Evolutionary conservation across 2,113 vertebrate species (phyloP).

Genomic region (Entosphenus tridentatus): DNA sequence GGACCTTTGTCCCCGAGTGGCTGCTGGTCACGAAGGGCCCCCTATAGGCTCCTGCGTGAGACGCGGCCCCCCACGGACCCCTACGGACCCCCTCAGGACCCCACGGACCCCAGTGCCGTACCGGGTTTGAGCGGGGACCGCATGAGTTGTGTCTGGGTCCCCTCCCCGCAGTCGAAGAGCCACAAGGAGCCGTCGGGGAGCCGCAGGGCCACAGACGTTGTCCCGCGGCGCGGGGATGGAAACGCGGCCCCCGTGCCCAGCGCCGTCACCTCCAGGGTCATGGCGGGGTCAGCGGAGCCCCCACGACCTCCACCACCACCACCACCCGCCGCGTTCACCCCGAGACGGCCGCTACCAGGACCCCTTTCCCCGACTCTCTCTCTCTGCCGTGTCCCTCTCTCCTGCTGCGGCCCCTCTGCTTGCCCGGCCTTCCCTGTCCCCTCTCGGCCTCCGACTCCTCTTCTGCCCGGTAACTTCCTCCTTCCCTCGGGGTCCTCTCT

Average conservation of each 20-base stretch:
- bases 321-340: slow-evolving; percentile 22
- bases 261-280: slow-evolving; percentile 68
- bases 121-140: slow-evolving; percentile 49
- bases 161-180: slow-evolving; percentile 89
- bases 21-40: no score
- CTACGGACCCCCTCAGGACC: no score
- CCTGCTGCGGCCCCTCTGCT: no score
- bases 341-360: slow-evolving; percentile 21
- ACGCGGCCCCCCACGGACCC: no score
- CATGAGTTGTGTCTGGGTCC: slow-evolving; percentile 75
- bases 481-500: no score
- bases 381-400: no score
- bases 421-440: no score
- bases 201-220: slow-evolving; percentile 49
- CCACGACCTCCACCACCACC: slow-evolving; percentile 27
- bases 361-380: no score
- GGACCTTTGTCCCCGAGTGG: no score
- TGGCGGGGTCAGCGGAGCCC: slow-evolving; percentile 44
- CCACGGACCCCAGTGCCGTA: slow-evolving; percentile 10
- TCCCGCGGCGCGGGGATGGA: slow-evolving; percentile 45
- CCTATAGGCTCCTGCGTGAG: no score
- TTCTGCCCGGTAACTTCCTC: no score
- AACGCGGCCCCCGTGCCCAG: slow-evolving; percentile 63
- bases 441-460: no score
- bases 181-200: slow-evolving; percentile 47